Base-by-base conservation (phyloP, 2,888 invertebrate species). In the Thera obeliscata region DNA sequence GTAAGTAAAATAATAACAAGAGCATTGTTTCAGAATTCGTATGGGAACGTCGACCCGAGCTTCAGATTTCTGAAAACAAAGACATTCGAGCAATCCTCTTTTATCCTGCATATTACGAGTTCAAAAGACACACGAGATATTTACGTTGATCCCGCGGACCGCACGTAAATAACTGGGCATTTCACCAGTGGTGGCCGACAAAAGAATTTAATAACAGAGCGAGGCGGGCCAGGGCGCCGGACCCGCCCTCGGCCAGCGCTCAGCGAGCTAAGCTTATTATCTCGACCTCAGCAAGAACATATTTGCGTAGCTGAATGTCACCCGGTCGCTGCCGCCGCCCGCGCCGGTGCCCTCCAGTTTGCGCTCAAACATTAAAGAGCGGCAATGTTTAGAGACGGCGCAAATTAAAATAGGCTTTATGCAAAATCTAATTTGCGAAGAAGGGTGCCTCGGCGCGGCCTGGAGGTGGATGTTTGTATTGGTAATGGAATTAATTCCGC, bases 371-470 rank as follows among this genome's bases (percentile, higher is more conserved):
- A 91, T 92, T 91, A 88, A 91, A 90, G 85, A 90, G 87, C 85
- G 87, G 82, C 88, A 87, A 86, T 91, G 89, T 92, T 91, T 91
- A 90, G 87, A 87, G 86, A 88, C 85, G 87, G 85, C 84, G 87
- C 91, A 91, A 93, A 93, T 93, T 93, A 93, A 93, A 93, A 91
- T 89, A 92, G 92, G 91, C 91, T 92, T 91, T 91, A 90, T 91
- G 84, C 87, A 85, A 91, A 92, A 93, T 93, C 90, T 91, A 91
- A 93, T 93, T 93, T 93, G 86, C 84, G 86, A 90, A 92, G 89
- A 84, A 87, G 86, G 86, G 88, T 81, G 85, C 76, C 81, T 82
- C 87, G 87, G 84, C 79, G 79, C 80, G 75, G 80, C 81, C 86
- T 84, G 80, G 79, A 87, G 88, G 85, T 83, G 82, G 83, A 82